Base-by-base conservation (phyloP, 2,113 vertebrate species). In the Ophthalmotilapia sp. region DNA sequence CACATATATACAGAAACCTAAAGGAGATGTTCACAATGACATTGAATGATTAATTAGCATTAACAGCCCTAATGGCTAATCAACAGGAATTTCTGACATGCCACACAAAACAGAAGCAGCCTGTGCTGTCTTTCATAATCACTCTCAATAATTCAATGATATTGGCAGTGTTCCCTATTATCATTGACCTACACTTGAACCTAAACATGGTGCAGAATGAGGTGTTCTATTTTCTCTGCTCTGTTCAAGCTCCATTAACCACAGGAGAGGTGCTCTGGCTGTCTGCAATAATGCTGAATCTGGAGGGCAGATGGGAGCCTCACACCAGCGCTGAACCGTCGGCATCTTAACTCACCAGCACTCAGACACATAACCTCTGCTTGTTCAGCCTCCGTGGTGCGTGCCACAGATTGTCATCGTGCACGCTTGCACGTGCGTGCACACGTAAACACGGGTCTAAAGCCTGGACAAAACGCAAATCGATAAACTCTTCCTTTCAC, bases 161-260 rank as follows among this genome's bases (percentile, higher is more conserved):
- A 89, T 62, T 86, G 90, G 58, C 81, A 68, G 82, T 2, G 85
- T 79, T 89, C 56, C 85, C 53, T 47, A 45, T 89, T 82, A 90
- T 80, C 90, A 90, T 80, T 94, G 91, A 93, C 92, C 91, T 70
- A n/a, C 70, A 70, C 86, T 87, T 94, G 91, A 95, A 94, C 93
- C 94, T 84, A 73, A 91, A 89, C 86, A 75, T 49, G 47, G 75
- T 60, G 60, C 68, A 89, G 84, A 91, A 89, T 79, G 88, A 91
- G 88, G 11, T 47, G 79, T 80, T 90, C 23, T 65, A 54, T 92
- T 91, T 91, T 53, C 87, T 86, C 77, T 23, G 80, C 82, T 91
- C 58, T 31, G 77, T 90, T 92, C 90, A 86, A 31, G 92, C 90
- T 83, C 91, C 94, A 94, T 93, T 92, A 92, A 87, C 9, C 93